phyloP scores from a whole-genome alignment of 2,113 vertebrate genomes.

The Periophthalmodon schlosseri region DNA sequence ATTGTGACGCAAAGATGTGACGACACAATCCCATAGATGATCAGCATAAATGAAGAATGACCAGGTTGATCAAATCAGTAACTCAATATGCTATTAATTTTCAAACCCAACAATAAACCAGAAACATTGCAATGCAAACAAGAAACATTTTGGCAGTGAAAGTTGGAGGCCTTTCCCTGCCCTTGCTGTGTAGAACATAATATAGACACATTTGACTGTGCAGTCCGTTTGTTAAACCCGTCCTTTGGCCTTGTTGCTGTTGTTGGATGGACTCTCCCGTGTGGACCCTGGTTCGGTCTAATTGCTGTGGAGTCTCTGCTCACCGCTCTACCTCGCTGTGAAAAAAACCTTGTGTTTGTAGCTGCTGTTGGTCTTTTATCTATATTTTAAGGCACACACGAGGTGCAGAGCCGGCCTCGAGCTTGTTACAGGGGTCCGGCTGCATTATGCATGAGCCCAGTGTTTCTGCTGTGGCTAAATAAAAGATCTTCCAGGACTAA shows the following conservation, averaged over 20 bases:
- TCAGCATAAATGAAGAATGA: too few relatives aligned
- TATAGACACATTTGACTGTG: background rate
- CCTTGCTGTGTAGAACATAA: background rate
- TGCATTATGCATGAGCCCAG: slow-evolving; percentile 91
- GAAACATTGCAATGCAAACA: too few relatives aligned
- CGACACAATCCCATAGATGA: too few relatives aligned
- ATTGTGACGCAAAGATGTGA: too few relatives aligned
- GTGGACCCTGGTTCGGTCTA: slow-evolving; percentile 52
- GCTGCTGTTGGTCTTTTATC: slow-evolving; percentile 94
- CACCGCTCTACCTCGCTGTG: slow-evolving; percentile 68
- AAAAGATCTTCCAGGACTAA: slow-evolving; percentile 78
- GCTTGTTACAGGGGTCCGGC: slow-evolving; percentile 88
- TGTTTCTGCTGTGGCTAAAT: slow-evolving; percentile 81
- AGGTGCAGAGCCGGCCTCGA: slow-evolving; percentile 90
- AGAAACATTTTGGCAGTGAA: background rate
- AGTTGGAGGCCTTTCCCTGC: background rate
- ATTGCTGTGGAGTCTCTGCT: slow-evolving; percentile 76
- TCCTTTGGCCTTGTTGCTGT: slow-evolving; percentile 16
- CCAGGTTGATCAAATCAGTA: too few relatives aligned
- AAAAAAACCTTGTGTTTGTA: slow-evolving; percentile 82
- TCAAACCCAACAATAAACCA: too few relatives aligned
- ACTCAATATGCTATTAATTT: too few relatives aligned
- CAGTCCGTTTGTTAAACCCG: background rate
- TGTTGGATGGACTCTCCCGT: slow-evolving; percentile 40
- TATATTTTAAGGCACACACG: slow-evolving; percentile 98